Conservation (phyloP, 2,888 invertebrate genomes). For the Sialis lutaria region DNA sequence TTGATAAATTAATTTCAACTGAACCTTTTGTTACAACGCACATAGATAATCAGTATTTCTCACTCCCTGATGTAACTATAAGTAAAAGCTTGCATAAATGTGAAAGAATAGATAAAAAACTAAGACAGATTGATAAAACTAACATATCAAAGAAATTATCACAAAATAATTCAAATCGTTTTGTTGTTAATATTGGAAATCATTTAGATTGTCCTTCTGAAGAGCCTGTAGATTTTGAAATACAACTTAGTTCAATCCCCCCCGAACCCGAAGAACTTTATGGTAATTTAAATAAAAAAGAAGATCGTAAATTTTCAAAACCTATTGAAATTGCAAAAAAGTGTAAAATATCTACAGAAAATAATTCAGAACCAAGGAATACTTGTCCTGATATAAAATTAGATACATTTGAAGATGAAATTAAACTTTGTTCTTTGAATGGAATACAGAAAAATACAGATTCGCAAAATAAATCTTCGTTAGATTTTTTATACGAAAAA, state of each 20-base stretch:
- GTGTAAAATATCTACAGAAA: constrained; percentile 4
- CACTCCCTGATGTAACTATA: constrained; percentile 51
- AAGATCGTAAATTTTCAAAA: constrained; percentile 1
- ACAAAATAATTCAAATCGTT: constrained; percentile 17
- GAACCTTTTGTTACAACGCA: constrained; percentile 20
- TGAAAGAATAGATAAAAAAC: constrained; percentile 52
- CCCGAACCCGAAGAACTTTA: neutral
- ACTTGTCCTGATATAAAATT: constrained; percentile 1
- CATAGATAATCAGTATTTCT: constrained; percentile 50
- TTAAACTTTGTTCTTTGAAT: constrained; percentile 1
- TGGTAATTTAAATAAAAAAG: neutral
- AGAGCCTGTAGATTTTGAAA: constrained; percentile 24
- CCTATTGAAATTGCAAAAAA: constrained; percentile 4
- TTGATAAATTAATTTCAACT: constrained; percentile 12
- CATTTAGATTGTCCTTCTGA: constrained; percentile 24
- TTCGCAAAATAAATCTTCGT: too few species aligned
- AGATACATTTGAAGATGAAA: constrained; percentile 5
- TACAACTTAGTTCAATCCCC: constrained; percentile 7
- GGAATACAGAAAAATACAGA: neutral
- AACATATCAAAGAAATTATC: constrained; percentile 7
- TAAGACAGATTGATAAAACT: constrained; percentile 29
- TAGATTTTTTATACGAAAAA: too few species aligned
- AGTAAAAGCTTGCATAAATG: constrained; percentile 51
- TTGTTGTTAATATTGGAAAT: constrained; percentile 26
- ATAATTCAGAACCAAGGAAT: neutral